These are phyloP conservation scores for Drosophila macrothrix DNA, from an alignment of 2,888 invertebrate species.

Conservation along the genomic window DNA sequence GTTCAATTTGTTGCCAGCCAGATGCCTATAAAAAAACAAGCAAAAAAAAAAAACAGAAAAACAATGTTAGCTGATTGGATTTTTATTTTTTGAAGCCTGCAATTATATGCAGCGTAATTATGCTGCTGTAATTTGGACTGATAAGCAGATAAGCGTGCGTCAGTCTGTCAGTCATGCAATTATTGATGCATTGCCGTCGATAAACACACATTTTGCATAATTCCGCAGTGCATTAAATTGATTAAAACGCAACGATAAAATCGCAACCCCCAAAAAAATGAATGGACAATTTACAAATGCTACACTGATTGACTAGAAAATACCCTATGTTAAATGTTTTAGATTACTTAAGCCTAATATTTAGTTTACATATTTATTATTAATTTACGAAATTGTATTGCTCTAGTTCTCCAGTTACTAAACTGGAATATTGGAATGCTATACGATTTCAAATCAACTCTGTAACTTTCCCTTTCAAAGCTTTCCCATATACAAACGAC, in stretches of 20 bases:
- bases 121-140: slow-evolving; percentile 60
- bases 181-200: slow-evolving; percentile 62
- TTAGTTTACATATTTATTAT: background rate
- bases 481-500: background rate
- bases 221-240: slow-evolving; percentile 77
- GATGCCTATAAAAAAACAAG: slow-evolving; percentile 84
- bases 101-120: slow-evolving; percentile 59
- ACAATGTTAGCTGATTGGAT: slow-evolving; percentile 58
- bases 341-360: background rate
- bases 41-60: slow-evolving; percentile 7
- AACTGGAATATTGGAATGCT: background rate
- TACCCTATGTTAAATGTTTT: slow-evolving; percentile 10
- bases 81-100: slow-evolving; percentile 12
- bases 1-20: slow-evolving; percentile 87
- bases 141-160: slow-evolving; percentile 33
- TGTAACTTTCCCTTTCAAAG: background rate
- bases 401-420: background rate
- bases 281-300: background rate
- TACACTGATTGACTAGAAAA: background rate
- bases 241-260: slow-evolving; percentile 71
- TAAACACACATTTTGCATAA: slow-evolving; percentile 55
- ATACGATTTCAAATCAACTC: background rate
- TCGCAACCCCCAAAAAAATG: slow-evolving; percentile 70
- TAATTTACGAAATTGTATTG: background rate
- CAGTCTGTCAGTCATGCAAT: slow-evolving; percentile 46